A percentile compares a stretch with the other conserved stretches of the same genome.
Evolutionary conservation across 2,113 vertebrate genomes (phyloP).

Genomic region (Actenoides hombroni): DNA sequence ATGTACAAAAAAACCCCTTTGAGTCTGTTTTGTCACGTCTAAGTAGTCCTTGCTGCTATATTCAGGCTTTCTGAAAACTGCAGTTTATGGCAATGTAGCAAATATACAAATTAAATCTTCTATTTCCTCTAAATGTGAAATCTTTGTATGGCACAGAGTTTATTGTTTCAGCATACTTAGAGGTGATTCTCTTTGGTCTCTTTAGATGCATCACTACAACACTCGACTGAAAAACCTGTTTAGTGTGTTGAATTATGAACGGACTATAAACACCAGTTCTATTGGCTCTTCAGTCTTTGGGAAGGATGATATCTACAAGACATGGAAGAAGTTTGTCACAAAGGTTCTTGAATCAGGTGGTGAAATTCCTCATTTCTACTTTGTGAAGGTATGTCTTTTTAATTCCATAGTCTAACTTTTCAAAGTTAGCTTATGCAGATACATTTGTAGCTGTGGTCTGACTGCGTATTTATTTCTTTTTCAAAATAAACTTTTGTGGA

Average conservation of each 20-base stretch:
- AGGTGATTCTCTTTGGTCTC: slow-evolving; percentile 2
- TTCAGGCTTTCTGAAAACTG: neutral
- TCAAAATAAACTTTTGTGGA: neutral
- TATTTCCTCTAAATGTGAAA: neutral
- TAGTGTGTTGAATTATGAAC: slow-evolving; percentile 83
- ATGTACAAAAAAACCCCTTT: neutral
- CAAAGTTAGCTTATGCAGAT: neutral
- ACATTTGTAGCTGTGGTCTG: neutral
- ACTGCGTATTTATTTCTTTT: neutral
- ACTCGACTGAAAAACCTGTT: slow-evolving; percentile 77
- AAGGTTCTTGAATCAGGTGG: slow-evolving; percentile 46
- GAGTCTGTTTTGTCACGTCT: neutral
- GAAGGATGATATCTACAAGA: slow-evolving; percentile 81
- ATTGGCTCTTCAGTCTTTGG: slow-evolving; percentile 89
- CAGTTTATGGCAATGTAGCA: neutral
- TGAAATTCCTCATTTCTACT: slow-evolving; percentile 77
- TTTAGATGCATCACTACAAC: slow-evolving; percentile 67
- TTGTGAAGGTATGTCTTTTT: slow-evolving; percentile 87
- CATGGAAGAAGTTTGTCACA: slow-evolving; percentile 73
- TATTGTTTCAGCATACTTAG: neutral
- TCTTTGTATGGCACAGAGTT: neutral
- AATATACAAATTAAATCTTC: neutral
- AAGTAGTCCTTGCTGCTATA: neutral
- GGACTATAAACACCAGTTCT: slow-evolving; percentile 55
- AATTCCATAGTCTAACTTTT: neutral